These are phyloP conservation scores for Myzus persicae DNA, from an alignment of 1,140 invertebrate genomes.

Conservation along the genomic window DNA sequence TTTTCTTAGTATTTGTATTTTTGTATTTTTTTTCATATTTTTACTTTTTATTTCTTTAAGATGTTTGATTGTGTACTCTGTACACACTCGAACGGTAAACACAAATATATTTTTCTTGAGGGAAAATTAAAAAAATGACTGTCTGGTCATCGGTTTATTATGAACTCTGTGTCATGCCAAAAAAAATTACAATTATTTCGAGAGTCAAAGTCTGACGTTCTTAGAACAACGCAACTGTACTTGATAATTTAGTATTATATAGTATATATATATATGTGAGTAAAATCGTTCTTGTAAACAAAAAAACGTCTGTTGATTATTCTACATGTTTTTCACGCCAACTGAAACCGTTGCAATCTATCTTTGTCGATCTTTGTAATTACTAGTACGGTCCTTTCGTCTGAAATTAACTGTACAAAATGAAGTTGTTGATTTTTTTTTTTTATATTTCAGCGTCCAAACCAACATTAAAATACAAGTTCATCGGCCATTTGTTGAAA, in stretches of 20 bases:
- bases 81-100: no score
- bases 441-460: slow-evolving; percentile 46
- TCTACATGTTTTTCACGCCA: background rate
- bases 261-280: background rate
- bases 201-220: background rate
- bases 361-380: background rate
- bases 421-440: background rate
- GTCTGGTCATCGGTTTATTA: background rate
- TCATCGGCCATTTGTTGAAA: slow-evolving; percentile 71
- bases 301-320: background rate
- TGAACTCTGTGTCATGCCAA: accelerated
- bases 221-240: background rate
- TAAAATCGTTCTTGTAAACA: background rate
- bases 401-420: background rate
- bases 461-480: slow-evolving; percentile 69
- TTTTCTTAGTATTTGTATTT: background rate
- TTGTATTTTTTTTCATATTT: background rate
- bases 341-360: background rate
- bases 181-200: background rate
- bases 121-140: background rate
- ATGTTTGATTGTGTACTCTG: background rate
- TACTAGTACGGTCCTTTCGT: background rate
- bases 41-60: background rate
- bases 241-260: background rate
- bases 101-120: background rate